Evolutionary conservation across 2,888 invertebrate species (phyloP), one percentile per base, ranked within the genome.

Genomic region (Dicycla oo): DNA sequence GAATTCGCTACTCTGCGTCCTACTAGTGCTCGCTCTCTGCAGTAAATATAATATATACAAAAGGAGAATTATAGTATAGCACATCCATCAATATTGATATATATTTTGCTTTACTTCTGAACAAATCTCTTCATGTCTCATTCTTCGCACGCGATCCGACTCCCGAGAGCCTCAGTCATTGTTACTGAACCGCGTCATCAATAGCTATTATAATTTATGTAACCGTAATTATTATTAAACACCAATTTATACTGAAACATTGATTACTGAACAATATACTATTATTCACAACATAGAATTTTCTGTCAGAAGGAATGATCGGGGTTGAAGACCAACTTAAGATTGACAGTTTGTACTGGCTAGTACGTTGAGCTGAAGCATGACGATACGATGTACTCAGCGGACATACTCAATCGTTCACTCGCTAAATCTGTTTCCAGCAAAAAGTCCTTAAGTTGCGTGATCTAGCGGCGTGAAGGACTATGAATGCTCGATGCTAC

Each of bases 161-260:
- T 56, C 8, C 49, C 10, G 43, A 18, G 38, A 40, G 78, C 3
- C 51, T 54, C 76, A 73, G 58, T 71, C 68, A 78, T 77, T 70
- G 57, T 61, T 58, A 73, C 56, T 34, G 62, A 60, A 13, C 30
- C 60, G 57, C 76, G 58, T 67, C 20, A 40, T 45, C 61, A 69
- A 70, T 70, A 73, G 7, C 64, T 73, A 75, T 75, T 74, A 56
- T 69, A 63, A 69, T 69, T 67, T 70, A 54, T 65, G 73, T 68
- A 75, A 81, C 73, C 49, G 70, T 69, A 65, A 62, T 60, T 77
- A 75, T 71, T 80, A 80, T 76, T 82, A 75, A 85, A 84, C 85
- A 85, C 58, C 81, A 74, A 82, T 78, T 67, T 43, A 85, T 85
- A 85, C 63, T 73, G 82, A 71, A 75, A 78, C 77, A 85, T 47